Evolutionary conservation across 2,113 vertebrate species (phyloP).

Genomic region (Petaurus breviceps): DNA sequence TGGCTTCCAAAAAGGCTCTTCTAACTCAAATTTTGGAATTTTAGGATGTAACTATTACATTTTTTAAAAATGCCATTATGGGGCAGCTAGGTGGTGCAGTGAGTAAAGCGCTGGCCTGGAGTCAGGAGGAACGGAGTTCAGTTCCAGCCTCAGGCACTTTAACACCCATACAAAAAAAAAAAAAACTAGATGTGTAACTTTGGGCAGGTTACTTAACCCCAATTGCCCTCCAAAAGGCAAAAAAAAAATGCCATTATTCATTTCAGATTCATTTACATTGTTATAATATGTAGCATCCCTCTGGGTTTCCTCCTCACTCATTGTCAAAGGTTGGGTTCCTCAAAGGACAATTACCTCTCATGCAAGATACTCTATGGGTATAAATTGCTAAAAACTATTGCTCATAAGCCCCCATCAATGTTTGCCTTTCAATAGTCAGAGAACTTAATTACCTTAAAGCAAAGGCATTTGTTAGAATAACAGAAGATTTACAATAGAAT

Average conservation of each 20-base stretch:
- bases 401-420: background rate
- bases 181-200: no score
- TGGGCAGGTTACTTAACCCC: no score
- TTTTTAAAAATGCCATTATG: no score
- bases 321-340: background rate
- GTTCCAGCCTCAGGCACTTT: no score
- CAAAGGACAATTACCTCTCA: background rate
- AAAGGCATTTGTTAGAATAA: background rate
- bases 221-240: no score
- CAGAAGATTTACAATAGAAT: background rate
- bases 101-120: no score
- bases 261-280: slow-evolving; percentile 6
- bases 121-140: no score
- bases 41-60: background rate
- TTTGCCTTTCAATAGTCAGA: background rate
- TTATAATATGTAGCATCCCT: background rate
- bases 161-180: no score
- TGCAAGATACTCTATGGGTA: background rate
- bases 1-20: background rate
- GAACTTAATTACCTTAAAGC: background rate
- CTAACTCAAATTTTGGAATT: background rate
- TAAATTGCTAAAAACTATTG: background rate
- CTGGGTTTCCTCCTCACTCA: background rate
- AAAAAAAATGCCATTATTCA: background rate
- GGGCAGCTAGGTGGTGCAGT: no score